These are phyloP conservation scores for Labeo rohita DNA, from an alignment of 2,113 vertebrate species.

Conservation along the genomic window DNA sequence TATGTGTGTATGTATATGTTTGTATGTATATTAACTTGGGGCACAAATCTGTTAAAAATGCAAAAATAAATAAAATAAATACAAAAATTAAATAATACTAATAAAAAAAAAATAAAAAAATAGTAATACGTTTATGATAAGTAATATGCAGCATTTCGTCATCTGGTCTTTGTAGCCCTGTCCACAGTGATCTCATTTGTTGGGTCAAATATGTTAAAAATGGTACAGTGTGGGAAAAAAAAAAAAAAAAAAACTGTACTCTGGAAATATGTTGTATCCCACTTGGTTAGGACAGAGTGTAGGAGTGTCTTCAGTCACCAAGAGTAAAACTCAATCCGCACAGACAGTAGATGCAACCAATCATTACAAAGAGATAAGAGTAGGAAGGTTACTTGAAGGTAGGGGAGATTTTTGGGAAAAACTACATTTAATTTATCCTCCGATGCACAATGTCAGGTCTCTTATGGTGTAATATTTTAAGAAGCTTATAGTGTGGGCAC, in stretches of 20 bases:
- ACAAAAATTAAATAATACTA: too few species aligned
- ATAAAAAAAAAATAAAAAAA: too few species aligned
- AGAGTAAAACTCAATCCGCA: background rate
- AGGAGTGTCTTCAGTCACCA: background rate
- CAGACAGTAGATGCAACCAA: background rate
- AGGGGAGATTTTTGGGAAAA: constrained; percentile 1
- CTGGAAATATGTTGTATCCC: background rate
- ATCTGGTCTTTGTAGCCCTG: background rate
- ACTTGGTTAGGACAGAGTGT: background rate
- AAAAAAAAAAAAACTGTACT: background rate
- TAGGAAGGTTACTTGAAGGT: constrained; percentile 37
- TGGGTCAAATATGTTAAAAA: too few species aligned
- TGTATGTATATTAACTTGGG: too few species aligned
- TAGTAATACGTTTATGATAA: too few species aligned
- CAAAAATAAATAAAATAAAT: too few species aligned
- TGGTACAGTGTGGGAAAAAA: background rate
- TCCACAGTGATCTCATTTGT: background rate
- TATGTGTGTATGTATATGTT: too few species aligned
- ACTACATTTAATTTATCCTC: constrained; percentile 32
- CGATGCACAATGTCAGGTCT: constrained; percentile 7
- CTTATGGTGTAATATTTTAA: constrained; percentile 39
- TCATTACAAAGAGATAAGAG: constrained; percentile 26
- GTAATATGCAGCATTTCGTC: too few species aligned
- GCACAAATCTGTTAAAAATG: too few species aligned
- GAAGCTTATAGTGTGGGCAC: constrained; percentile 25